These are phyloP conservation scores for rabbit (Oryctolagus cuniculus) DNA, from an alignment of 2,113 vertebrate genomes.

Conservation along the genomic window mOryCun1.1 NC_091442.1:14486501-14487000, in stretches of 20 bases:
- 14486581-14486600: too few species aligned
- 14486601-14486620: not conserved
- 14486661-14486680: not conserved
- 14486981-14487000: not conserved
- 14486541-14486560: too few species aligned
- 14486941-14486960: not conserved
- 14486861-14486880: not conserved
- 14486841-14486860: not conserved
- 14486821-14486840: not conserved
- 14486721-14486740: too few species aligned
- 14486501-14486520: not conserved
- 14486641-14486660: not conserved
- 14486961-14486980: not conserved
- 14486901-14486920: not conserved
- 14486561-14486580: too few species aligned
- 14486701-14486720: too few species aligned
- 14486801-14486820: not conserved
- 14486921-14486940: rapidly evolving
- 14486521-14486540: not conserved
- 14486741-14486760: too few species aligned
- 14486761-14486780: not conserved
- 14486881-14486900: not conserved
- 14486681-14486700: not conserved
- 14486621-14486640: too few species aligned
- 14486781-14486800: not conserved